These are phyloP conservation scores for Leptosomus discolor DNA, from an alignment of 2,113 vertebrate genomes.

Conservation along the genomic window DNA sequence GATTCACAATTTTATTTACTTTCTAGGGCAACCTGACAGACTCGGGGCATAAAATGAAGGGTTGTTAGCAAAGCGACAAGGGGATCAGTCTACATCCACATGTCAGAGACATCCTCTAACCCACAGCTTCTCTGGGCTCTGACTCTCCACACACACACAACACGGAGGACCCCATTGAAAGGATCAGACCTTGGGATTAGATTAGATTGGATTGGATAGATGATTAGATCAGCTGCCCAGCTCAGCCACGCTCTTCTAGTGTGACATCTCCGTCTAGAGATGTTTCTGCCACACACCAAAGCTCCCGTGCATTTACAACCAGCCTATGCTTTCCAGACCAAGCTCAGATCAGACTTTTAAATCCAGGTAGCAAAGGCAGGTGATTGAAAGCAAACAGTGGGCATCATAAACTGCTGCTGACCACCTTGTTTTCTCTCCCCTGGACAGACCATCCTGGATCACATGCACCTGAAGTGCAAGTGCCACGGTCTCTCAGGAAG, in stretches of 20 bases:
- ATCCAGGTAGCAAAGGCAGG: neutral
- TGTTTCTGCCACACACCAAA: neutral
- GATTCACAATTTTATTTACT: neutral
- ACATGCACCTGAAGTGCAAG: constrained; percentile 98
- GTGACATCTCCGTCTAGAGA: fast-evolving
- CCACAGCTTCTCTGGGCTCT: neutral
- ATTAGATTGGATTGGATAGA: neutral
- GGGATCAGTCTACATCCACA: neutral
- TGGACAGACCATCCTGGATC: constrained; percentile 91
- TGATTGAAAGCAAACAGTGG: fast-evolving
- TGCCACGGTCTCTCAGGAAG: constrained; percentile 96
- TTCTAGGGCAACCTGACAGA: neutral
- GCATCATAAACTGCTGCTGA: neutral
- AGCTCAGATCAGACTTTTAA: neutral
- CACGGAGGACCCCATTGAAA: neutral
- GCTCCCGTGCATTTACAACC: neutral
- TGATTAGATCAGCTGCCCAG: neutral
- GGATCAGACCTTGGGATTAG: neutral
- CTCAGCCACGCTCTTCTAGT: neutral
- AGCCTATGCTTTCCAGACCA: neutral
- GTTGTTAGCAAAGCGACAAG: neutral
- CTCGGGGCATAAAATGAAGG: fast-evolving
- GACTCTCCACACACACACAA: neutral
- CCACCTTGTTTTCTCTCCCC: neutral
- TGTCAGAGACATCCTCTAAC: neutral